These are phyloP conservation scores for Eulemur mongoz DNA, from an alignment of 2,797 vertebrate species.

Conservation along the genomic window DNA sequence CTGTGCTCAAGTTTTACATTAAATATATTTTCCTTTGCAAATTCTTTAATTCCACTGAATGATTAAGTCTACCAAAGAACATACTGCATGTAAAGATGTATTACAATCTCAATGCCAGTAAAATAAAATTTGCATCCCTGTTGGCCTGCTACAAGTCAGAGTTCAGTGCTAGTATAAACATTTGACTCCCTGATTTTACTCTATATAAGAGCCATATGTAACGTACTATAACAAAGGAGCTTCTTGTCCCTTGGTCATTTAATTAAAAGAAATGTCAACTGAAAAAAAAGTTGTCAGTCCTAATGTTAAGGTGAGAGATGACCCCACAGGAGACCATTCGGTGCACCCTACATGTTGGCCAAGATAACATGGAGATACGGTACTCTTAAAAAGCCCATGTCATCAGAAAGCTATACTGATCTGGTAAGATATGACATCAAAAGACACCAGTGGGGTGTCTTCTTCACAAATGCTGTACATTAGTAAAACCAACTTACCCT, in stretches of 20 bases:
- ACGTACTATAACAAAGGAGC: conserved; percentile 64
- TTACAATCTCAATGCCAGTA: conserved; percentile 42
- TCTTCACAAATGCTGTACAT: too few species aligned
- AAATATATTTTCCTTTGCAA: conserved; percentile 41
- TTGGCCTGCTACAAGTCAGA: not conserved
- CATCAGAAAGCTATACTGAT: too few species aligned
- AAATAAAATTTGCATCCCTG: not conserved
- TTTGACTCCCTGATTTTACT: conserved; percentile 24
- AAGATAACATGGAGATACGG: too few species aligned
- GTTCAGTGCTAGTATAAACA: not conserved
- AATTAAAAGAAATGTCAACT: conserved; percentile 71
- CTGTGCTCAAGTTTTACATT: conserved; percentile 24
- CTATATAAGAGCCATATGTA: conserved; percentile 60
- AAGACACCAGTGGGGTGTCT: too few species aligned
- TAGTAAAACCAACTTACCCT: too few species aligned
- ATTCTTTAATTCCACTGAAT: conserved; percentile 33
- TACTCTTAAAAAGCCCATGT: too few species aligned
- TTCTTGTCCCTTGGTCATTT: conserved; percentile 58
- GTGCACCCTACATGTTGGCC: too few species aligned
- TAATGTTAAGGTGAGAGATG: too few species aligned
- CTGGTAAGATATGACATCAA: too few species aligned
- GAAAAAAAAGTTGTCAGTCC: not conserved
- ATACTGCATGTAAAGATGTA: conserved; percentile 61
- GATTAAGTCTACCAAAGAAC: conserved; percentile 80
- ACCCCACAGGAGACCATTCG: too few species aligned